Evolutionary conservation across 2,113 vertebrate species (phyloP).

Genomic region (Condylura cristata): DNA sequence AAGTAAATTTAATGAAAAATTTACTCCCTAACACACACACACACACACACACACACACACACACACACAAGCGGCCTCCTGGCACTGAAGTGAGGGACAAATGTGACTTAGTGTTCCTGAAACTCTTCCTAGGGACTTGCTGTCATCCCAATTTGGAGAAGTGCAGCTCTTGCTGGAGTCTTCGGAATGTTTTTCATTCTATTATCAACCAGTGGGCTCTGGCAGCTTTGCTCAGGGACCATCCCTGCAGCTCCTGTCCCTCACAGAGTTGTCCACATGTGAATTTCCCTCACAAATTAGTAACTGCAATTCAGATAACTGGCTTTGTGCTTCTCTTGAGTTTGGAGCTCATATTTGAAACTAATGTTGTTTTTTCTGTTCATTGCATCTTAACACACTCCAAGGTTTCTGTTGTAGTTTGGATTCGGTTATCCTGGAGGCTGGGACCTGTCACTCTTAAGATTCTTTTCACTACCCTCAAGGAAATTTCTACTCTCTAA

Average conservation of each 20-base stretch:
- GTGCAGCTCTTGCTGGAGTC: neutral
- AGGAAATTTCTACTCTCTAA: neutral
- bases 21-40: no score
- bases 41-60: neutral
- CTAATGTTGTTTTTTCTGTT: neutral
- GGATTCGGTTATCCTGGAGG: neutral
- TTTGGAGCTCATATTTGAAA: neutral
- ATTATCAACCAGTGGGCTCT: neutral
- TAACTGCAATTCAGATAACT: neutral
- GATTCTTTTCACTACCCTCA: neutral
- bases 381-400: neutral
- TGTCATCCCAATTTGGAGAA: neutral
- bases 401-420: neutral
- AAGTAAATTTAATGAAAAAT: no score
- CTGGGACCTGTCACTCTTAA: neutral
- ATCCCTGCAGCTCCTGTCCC: neutral
- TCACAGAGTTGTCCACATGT: neutral
- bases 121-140: neutral
- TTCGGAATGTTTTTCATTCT: neutral
- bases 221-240: neutral
- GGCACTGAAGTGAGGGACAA: neutral
- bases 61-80: neutral
- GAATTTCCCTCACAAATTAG: neutral
- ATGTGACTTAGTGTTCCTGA: neutral
- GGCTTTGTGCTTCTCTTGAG: neutral